These are phyloP conservation scores for Alca torda DNA, from an alignment of 2,797 vertebrate genomes.

Conservation along the genomic window DNA sequence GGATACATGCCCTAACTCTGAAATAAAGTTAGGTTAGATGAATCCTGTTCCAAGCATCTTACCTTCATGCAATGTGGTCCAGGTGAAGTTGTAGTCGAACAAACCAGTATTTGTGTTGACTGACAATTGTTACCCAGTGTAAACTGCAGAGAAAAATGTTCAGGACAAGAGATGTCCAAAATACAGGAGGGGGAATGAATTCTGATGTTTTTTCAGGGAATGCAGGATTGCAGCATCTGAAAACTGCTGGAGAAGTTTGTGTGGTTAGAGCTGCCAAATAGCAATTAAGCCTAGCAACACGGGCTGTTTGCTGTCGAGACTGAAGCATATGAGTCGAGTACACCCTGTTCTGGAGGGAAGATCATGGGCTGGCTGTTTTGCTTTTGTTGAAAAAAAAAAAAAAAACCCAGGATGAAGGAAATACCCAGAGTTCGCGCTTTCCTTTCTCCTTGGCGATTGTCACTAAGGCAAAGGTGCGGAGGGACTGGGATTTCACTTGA, in stretches of 20 bases:
- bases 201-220: background rate
- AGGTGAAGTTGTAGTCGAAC: background rate
- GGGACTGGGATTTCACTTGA: background rate
- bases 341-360: slow-evolving; percentile 28
- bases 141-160: background rate
- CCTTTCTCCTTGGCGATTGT: background rate
- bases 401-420: background rate
- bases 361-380: slow-evolving; percentile 13
- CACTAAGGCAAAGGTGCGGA: background rate
- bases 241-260: slow-evolving; percentile 33
- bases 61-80: background rate
- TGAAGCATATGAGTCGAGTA: slow-evolving; percentile 17
- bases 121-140: background rate
- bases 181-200: background rate
- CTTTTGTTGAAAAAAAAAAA: background rate
- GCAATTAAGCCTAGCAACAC: background rate
- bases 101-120: background rate
- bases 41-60: background rate
- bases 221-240: fast-evolving
- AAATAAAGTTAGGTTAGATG: background rate
- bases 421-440: background rate
- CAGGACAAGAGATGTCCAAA: background rate
- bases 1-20: background rate
- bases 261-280: slow-evolving; percentile 18
- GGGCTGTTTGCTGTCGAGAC: slow-evolving; percentile 30